Evolutionary conservation across 2,888 invertebrate genomes (phyloP), one percentile per base, ranked within the genome.

Genomic region (Bembecia ichneumoniformis): DNA sequence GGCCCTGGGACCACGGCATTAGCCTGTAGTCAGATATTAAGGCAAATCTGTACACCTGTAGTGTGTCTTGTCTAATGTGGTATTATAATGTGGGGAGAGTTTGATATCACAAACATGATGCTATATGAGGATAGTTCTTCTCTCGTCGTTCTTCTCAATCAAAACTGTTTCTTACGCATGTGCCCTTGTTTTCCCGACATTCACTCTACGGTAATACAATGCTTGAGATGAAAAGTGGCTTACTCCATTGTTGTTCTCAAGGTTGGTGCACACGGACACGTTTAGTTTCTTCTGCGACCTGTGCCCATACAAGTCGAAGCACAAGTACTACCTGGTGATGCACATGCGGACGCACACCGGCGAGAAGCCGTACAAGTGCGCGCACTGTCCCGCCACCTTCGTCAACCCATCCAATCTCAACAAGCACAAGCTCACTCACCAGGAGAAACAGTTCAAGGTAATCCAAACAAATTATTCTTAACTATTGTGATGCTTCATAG

Each of bases 401-500:
- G 90, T 90, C 57, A 90, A 91, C 63, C 89, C 90, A 3, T 91
- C 91, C 13, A 91, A 91, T 67, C 77, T 91, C 51, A 91, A 91
- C 63, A 91, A 91, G 66, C 92, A 92, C 63, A 82, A 89, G 56
- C 79, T 89, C 0, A 89, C 89, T 0, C 91, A 92, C 43, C 82
- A 82, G 60, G 86, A 79, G 56, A 87, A 87, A 56, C 86, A 82
- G 59, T 84, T 80, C 48, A 84, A 83, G 77, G 86, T 86, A 55
- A 44, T 2, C 2, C 28, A 7, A 28, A 5, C 7, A 9, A 28
- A 2, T 28, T 28, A 28, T 9, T 5, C 28, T 17, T 4, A 1
- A 17, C 4, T 17, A 17, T 3, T 2, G n/a, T n/a, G n/a, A n/a
- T n/a, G n/a, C n/a, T n/a, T n/a, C n/a, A n/a, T n/a, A n/a, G n/a